Percentiles rank a stretch among this genome's conserved stretches.
These are phyloP conservation scores for Drosophila eugracilis DNA, from an alignment of 1,140 invertebrate species.

Conservation along the genomic window DNA sequence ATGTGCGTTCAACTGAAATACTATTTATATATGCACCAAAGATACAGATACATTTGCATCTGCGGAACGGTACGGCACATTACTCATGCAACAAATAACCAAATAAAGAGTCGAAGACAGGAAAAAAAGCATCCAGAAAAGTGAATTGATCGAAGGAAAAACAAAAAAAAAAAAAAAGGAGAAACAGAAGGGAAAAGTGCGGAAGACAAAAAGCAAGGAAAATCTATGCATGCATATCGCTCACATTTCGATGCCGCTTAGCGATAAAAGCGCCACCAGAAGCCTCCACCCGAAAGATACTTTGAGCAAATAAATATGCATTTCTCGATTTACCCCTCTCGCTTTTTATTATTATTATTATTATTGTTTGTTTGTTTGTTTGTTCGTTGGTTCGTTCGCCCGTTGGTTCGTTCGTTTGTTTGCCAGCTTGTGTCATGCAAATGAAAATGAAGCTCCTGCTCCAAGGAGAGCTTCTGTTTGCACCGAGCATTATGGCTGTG, in stretches of 20 bases:
- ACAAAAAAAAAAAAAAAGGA: not conserved
- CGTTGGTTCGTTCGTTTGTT: conserved; percentile 34
- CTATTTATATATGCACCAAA: conserved; percentile 79
- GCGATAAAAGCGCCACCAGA: conserved; percentile 48
- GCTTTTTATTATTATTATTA: conserved; percentile 38
- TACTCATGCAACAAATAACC: conserved; percentile 73
- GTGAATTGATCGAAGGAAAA: conserved; percentile 18
- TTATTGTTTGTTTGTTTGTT: conserved; percentile 21
- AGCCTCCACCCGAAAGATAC: conserved; percentile 62
- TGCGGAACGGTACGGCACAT: conserved; percentile 55
- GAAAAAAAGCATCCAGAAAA: conserved; percentile 30
- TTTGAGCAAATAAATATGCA: conserved; percentile 80
- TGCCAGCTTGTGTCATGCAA: conserved; percentile 58
- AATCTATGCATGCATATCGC: conserved; percentile 69
- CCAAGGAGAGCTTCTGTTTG: conserved; percentile 34
- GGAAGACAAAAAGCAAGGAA: conserved; percentile 39
- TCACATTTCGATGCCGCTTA: conserved; percentile 76
- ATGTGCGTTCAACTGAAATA: conserved; percentile 81
- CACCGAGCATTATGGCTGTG: conserved; percentile 42
- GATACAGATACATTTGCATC: conserved; percentile 76
- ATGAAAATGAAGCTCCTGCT: conserved; percentile 67
- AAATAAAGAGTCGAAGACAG: conserved; percentile 9
- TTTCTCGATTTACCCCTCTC: conserved; percentile 56
- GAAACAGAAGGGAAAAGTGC: conserved; percentile 1
- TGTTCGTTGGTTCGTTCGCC: no score